These are phyloP conservation scores for Pseudococcus viburni DNA, from an alignment of 2,888 invertebrate genomes.

Conservation along the genomic window DNA sequence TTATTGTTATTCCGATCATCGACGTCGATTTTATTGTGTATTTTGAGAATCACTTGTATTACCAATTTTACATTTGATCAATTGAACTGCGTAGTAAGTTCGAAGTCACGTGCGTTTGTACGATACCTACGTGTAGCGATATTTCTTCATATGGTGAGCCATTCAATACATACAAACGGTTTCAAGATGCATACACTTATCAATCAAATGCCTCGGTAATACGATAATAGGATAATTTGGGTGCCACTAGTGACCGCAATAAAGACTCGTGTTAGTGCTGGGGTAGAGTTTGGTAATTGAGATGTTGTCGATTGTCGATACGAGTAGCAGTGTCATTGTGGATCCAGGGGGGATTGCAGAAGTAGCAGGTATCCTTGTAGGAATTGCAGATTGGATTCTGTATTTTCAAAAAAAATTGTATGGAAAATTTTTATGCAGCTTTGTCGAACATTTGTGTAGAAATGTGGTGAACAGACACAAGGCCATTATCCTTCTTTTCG, in stretches of 20 bases:
- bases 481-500: neutral
- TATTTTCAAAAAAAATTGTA: too few relatives aligned
- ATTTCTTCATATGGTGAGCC: conserved; percentile 31
- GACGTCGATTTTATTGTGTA: neutral
- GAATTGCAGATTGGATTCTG: too few relatives aligned
- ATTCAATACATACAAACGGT: conserved; percentile 50
- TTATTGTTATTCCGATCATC: conserved; percentile 33
- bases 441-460: neutral
- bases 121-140: conserved; percentile 1
- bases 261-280: neutral
- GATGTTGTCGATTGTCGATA: neutral
- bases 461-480: neutral
- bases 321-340: neutral
- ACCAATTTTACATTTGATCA: conserved; percentile 13
- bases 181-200: conserved; percentile 10
- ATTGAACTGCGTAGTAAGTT: conserved; percentile 9
- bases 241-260: conserved; percentile 25
- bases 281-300: neutral
- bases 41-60: conserved; percentile 51
- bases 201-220: neutral
- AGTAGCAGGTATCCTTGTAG: too few relatives aligned
- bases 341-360: neutral
- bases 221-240: conserved; percentile 9
- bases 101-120: conserved; percentile 42
- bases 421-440: too few relatives aligned